These are phyloP conservation scores for Mythimna loreyi DNA, from an alignment of 2,888 invertebrate genomes.

Conservation along the genomic window DNA sequence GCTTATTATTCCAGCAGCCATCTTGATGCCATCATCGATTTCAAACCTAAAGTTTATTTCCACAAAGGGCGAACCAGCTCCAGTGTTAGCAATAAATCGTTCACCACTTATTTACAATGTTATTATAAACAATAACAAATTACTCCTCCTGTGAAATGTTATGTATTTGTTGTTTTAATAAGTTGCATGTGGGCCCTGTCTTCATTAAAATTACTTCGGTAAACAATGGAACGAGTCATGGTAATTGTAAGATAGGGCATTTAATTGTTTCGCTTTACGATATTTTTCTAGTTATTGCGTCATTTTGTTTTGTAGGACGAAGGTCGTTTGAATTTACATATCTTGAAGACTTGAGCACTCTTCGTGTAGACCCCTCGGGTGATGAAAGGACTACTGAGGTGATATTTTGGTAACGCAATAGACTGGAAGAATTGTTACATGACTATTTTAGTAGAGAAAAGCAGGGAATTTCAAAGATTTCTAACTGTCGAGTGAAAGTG, in stretches of 20 bases:
- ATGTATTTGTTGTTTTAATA: conserved; percentile 48
- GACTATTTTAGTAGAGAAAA: too few species aligned
- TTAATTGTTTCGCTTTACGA: conserved; percentile 25
- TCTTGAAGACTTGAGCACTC: not conserved
- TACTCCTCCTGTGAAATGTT: conserved; percentile 47
- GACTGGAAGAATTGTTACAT: too few species aligned
- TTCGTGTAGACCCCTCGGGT: not conserved
- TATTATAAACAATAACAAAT: conserved; percentile 51
- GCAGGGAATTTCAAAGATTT: too few species aligned
- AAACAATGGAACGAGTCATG: conserved; percentile 47
- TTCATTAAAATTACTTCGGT: not conserved
- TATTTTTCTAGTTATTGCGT: conserved; percentile 42
- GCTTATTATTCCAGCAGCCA: conserved; percentile 24
- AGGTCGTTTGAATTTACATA: conserved; percentile 26
- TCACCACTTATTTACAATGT: conserved; percentile 49
- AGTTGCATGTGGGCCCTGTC: conserved; percentile 44
- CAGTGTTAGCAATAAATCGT: conserved; percentile 42
- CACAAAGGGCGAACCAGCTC: conserved; percentile 33
- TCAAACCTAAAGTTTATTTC: conserved; percentile 28
- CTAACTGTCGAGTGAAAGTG: too few species aligned
- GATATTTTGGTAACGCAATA: too few species aligned
- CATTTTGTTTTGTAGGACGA: conserved; percentile 31
- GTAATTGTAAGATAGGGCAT: conserved; percentile 32
- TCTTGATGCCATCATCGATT: conserved; percentile 45
- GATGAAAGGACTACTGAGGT: not conserved